phyloP scores from a whole-genome alignment of 2,888 invertebrate species.

The Thera obeliscata region DNA sequence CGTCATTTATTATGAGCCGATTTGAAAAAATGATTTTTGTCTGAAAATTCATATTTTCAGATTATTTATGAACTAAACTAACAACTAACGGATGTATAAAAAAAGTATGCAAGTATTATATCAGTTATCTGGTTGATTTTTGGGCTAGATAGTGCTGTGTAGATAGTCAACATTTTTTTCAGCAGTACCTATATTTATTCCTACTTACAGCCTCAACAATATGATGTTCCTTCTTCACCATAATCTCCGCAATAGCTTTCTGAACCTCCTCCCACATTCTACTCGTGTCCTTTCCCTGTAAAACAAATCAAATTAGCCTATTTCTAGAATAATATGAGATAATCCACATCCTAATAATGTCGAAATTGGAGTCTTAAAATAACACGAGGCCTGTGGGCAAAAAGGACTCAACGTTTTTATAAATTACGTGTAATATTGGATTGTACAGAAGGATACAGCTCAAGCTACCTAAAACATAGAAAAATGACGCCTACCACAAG shows the following conservation, averaged over 20 bases:
- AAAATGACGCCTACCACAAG: too few relatives aligned
- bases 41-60: too few relatives aligned
- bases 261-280: slow-evolving; percentile 92
- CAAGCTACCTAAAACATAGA: too few relatives aligned
- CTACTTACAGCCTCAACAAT: slow-evolving; percentile 85
- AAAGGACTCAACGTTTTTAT: slow-evolving; percentile 15
- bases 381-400: slow-evolving; percentile 17
- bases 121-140: too few relatives aligned
- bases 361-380: slow-evolving; percentile 14
- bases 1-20: too few relatives aligned
- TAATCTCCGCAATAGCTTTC: slow-evolving; percentile 89
- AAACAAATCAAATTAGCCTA: slow-evolving; percentile 27
- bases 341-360: not conserved
- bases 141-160: too few relatives aligned
- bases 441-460: too few relatives aligned
- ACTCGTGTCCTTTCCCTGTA: slow-evolving; percentile 87
- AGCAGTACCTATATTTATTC: not conserved
- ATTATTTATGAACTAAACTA: too few relatives aligned
- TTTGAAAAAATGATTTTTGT: too few relatives aligned
- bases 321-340: slow-evolving; percentile 1
- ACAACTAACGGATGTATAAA: too few relatives aligned
- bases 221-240: slow-evolving; percentile 88
- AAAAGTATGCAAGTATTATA: too few relatives aligned
- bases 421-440: slow-evolving; percentile 22
- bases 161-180: too few relatives aligned